phyloP scores from a whole-genome alignment of 2,797 vertebrate species.

The Microchirus variegatus region DNA sequence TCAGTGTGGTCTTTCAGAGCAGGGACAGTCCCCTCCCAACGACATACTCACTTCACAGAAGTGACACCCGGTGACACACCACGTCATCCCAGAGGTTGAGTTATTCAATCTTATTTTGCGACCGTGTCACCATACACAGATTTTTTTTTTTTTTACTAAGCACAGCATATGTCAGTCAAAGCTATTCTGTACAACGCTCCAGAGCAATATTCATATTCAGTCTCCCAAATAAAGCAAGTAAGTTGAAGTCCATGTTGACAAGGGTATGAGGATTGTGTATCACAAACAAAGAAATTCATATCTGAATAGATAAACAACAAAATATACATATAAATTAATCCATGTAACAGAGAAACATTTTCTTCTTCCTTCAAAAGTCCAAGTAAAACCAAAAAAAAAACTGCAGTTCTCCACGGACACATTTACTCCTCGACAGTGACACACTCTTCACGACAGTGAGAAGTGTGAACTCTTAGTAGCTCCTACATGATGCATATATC shows the following conservation, averaged over 20 bases:
- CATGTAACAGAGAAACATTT: conserved; percentile 55
- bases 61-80: conserved; percentile 78
- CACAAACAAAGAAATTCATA: conserved; percentile 70
- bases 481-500: conserved; percentile 70
- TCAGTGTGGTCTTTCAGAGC: conserved; percentile 64
- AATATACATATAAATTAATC: conserved; percentile 70
- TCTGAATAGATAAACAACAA: conserved; percentile 61
- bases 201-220: conserved; percentile 64
- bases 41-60: conserved; percentile 84
- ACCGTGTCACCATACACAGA: conserved; percentile 64
- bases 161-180: conserved; percentile 65
- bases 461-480: conserved; percentile 60
- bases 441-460: conserved; percentile 52
- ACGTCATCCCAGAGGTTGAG: conserved; percentile 63
- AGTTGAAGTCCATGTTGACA: conserved; percentile 66
- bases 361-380: conserved; percentile 69
- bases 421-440: conserved; percentile 44
- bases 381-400: conserved; percentile 52
- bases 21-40: conserved; percentile 50
- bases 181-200: conserved; percentile 56
- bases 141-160: conserved; percentile 37
- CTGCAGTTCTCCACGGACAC: conserved; percentile 41
- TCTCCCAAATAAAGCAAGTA: conserved; percentile 74
- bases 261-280: conserved; percentile 66
- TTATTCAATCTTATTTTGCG: conserved; percentile 52